A percentile compares a stretch with the other conserved stretches of the same genome.
Conservation (phyloP, 2,888 invertebrate species). For the Andrena bucephala region DNA sequence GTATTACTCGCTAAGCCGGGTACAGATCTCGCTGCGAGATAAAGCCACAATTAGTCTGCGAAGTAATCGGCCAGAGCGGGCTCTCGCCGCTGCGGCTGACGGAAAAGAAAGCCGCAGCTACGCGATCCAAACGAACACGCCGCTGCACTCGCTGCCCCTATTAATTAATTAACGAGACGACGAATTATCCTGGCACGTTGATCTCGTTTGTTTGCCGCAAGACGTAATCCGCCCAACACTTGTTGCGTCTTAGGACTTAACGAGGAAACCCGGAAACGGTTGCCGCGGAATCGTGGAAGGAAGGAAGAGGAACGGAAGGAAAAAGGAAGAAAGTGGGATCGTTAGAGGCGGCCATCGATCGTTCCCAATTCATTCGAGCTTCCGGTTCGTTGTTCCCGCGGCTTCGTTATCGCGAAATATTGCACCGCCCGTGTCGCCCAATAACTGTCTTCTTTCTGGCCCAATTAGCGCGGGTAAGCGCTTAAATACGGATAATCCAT, state of each 20-base stretch:
- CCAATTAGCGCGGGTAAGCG: conserved; percentile 70
- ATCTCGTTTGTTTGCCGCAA: conserved; percentile 57
- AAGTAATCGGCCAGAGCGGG: not conserved
- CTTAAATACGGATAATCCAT: conserved; percentile 71
- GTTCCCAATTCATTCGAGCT: not conserved
- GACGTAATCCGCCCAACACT: conserved; percentile 64
- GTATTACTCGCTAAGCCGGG: not conserved
- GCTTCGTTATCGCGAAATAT: conserved; percentile 59
- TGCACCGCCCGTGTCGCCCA: conserved; percentile 26
- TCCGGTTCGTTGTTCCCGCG: not conserved
- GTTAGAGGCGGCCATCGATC: conserved; percentile 17
- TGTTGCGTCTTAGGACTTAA: conserved; percentile 66
- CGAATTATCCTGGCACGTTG: conserved; percentile 34
- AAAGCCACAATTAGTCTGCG: conserved; percentile 21
- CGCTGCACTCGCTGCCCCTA: not conserved
- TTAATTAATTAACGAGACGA: conserved; percentile 43
- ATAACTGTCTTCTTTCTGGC: conserved; percentile 67
- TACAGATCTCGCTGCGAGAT: conserved; percentile 4
- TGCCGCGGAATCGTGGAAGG: conserved; percentile 4
- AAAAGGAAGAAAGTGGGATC: not conserved
- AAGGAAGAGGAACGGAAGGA: not conserved
- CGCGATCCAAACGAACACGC: not conserved
- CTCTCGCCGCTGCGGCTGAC: too few species aligned
- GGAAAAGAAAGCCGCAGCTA: not conserved
- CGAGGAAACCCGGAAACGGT: conserved; percentile 60